Conservation (phyloP, 1,140 invertebrate genomes). For the Mamestra configurata region DNA sequence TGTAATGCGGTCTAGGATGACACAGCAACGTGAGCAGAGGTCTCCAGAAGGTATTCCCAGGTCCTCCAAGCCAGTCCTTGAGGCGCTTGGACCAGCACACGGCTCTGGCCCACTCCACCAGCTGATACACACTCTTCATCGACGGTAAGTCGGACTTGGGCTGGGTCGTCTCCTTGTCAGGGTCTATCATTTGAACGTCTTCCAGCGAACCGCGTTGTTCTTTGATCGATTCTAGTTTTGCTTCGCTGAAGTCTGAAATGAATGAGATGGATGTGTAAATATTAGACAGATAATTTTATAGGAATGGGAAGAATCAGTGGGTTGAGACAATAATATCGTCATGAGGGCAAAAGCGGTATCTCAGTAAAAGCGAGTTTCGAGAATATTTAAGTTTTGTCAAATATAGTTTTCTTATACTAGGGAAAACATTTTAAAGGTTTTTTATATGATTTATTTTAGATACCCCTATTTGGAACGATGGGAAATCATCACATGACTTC, state of each 20-base stretch:
- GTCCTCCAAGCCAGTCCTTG: constrained; percentile 95
- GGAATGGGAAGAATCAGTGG: not conserved
- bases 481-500: too few species aligned
- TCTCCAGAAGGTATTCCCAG: constrained; percentile 94
- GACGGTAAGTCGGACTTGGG: constrained; percentile 63
- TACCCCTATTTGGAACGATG: too few species aligned
- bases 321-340: not conserved
- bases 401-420: too few species aligned
- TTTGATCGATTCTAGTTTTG: constrained; percentile 71
- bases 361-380: too few species aligned
- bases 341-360: too few species aligned
- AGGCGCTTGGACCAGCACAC: constrained; percentile 91
- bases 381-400: too few species aligned
- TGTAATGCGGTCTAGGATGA: constrained; percentile 86
- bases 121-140: constrained; percentile 87
- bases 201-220: constrained; percentile 66
- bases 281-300: not conserved
- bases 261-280: not conserved
- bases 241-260: constrained; percentile 75
- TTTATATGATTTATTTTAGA: too few species aligned
- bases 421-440: too few species aligned
- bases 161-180: constrained; percentile 58
- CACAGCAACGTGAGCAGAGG: constrained; percentile 93
- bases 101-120: constrained; percentile 94
- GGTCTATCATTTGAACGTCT: constrained; percentile 70